Conservation (phyloP, 2,113 vertebrate species). For the Alouatta palliata region DNA sequence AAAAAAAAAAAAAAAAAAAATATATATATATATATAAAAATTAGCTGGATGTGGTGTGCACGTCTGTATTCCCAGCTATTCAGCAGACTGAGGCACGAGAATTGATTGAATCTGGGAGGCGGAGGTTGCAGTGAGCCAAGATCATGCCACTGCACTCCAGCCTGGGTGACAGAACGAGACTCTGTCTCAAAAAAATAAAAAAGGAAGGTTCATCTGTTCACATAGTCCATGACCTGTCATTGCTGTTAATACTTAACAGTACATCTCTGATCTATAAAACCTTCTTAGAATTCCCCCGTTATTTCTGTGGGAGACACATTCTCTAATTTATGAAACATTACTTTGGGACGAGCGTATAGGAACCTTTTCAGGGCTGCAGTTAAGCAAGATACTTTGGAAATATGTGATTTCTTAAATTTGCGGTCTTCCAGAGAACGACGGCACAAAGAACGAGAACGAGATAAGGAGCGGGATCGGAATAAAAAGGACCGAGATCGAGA, state of each 20-base stretch:
- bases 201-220: not conserved
- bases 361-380: not conserved
- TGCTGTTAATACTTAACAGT: not conserved
- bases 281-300: not conserved
- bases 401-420: slow-evolving; percentile 18
- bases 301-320: not conserved
- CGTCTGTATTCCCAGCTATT: too few relatives aligned
- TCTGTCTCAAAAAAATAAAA: too few relatives aligned
- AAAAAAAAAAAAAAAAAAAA: too few relatives aligned
- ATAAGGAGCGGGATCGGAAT: slow-evolving; percentile 89
- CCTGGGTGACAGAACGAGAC: too few relatives aligned
- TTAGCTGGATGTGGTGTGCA: too few relatives aligned
- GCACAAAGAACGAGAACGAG: slow-evolving; percentile 91
- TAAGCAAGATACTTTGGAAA: not conserved
- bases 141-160: too few relatives aligned
- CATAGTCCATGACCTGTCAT: not conserved
- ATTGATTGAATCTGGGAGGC: too few relatives aligned
- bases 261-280: not conserved
- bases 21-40: too few relatives aligned
- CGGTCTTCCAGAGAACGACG: slow-evolving; percentile 89
- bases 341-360: not conserved
- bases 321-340: not conserved
- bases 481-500: slow-evolving; percentile 94
- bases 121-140: too few relatives aligned
- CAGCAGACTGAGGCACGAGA: too few relatives aligned